phyloP scores from a whole-genome alignment of 2,113 vertebrate species.

The Neogobius melanostomus region DNA sequence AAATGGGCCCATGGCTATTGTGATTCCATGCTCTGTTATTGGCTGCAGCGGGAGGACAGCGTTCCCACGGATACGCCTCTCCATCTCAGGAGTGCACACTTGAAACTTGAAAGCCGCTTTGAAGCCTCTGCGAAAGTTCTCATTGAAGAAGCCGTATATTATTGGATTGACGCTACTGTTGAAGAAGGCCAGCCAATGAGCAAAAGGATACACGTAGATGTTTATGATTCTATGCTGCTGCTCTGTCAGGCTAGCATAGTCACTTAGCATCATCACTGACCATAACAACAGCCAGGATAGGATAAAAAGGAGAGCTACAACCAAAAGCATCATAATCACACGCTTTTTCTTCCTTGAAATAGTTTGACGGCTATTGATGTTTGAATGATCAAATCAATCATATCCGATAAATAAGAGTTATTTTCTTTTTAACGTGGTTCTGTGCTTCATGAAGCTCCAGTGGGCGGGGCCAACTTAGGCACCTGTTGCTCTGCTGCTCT shows the following conservation, averaged over 20 bases:
- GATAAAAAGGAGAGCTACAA: conserved; percentile 85
- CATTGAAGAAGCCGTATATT: conserved; percentile 88
- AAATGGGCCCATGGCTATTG: no score
- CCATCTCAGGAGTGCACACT: no score
- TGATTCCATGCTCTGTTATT: no score
- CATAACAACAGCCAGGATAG: conserved; percentile 93
- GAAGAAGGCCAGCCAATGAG: conserved; percentile 92
- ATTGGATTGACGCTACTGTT: conserved; percentile 93
- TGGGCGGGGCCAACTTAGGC: no score
- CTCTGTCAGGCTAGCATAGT: conserved; percentile 82
- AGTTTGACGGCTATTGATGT: conserved; percentile 62
- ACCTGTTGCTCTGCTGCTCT: no score
- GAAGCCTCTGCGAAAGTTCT: no score
- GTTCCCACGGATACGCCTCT: no score
- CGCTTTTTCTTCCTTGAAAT: conserved; percentile 82
- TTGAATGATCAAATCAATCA: not conserved
- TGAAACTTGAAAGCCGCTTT: no score
- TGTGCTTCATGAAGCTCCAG: no score
- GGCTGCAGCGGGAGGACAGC: no score
- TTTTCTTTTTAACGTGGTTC: no score
- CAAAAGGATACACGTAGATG: conserved; percentile 87
- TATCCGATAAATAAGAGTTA: no score
- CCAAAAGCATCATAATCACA: conserved; percentile 86
- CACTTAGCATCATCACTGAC: conserved; percentile 91
- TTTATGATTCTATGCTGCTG: conserved; percentile 81